Evolutionary conservation across 2,113 vertebrate genomes (phyloP).

Genomic region (Hypomesus transpacificus): DNA sequence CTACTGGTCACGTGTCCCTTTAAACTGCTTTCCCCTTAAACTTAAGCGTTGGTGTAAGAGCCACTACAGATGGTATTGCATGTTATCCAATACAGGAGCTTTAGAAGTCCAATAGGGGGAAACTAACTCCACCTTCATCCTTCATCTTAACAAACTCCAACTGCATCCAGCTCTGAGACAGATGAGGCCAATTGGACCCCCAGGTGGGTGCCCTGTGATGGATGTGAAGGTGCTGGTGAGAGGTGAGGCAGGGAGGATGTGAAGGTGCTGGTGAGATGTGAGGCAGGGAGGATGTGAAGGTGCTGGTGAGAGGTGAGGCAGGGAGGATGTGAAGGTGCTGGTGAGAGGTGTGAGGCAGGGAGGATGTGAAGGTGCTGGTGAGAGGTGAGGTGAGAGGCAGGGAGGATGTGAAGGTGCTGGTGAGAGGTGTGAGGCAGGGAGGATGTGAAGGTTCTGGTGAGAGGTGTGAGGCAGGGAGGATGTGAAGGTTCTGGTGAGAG

Average conservation of each 20-base stretch:
- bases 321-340: too few species aligned
- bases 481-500: too few species aligned
- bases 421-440: constrained; percentile 55
- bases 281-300: constrained; percentile 77
- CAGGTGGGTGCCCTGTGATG: constrained; percentile 98
- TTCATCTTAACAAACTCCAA: constrained; percentile 97
- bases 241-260: too few species aligned
- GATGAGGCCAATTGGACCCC: constrained; percentile 99
- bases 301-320: constrained; percentile 71
- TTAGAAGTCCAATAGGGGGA: constrained; percentile 85
- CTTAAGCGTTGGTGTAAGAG: not conserved
- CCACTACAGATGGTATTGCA: constrained; percentile 23
- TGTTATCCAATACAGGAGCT: constrained; percentile 47
- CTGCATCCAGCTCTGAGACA: constrained; percentile 99
- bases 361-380: too few species aligned
- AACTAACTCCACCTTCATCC: constrained; percentile 94
- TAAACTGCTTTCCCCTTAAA: not conserved
- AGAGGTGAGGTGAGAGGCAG: constrained; percentile 59
- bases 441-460: too few species aligned
- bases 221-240: constrained; percentile 83
- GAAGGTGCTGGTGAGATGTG: too few species aligned
- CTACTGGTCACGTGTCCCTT: too few species aligned
- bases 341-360: constrained; percentile 56
- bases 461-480: constrained; percentile 39
- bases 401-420: too few species aligned